Evolutionary conservation across 2,113 vertebrate genomes (phyloP).

Genomic region (Varanus salvator): DNA sequence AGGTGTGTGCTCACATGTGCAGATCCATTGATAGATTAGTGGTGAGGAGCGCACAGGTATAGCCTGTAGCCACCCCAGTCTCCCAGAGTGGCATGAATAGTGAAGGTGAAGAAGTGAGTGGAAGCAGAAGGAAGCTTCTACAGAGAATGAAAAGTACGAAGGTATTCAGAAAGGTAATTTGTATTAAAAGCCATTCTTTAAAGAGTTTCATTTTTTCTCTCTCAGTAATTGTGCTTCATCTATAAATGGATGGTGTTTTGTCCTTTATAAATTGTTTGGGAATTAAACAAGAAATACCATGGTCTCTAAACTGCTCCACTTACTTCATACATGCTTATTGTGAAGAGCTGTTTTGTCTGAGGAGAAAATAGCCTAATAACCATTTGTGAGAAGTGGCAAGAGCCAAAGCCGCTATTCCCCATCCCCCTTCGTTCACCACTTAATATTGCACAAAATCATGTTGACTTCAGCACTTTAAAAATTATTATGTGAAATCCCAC

Average conservation of each 20-base stretch:
- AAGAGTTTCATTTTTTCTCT: constrained; percentile 52
- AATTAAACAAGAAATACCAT: not conserved
- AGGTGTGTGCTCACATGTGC: no score
- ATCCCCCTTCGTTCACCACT: not conserved
- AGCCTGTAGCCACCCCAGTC: not conserved
- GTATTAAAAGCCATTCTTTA: constrained; percentile 64
- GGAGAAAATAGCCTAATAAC: not conserved
- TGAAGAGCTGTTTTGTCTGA: not conserved
- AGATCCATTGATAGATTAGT: not conserved
- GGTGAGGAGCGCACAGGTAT: not conserved
- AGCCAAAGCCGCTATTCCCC: not conserved
- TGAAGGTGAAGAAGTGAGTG: constrained; percentile 43
- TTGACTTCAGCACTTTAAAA: not conserved
- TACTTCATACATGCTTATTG: not conserved
- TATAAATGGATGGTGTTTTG: not conserved
- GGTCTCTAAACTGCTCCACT: not conserved
- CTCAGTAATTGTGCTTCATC: not conserved
- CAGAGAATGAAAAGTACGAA: constrained; percentile 62
- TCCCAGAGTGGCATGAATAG: constrained; percentile 6
- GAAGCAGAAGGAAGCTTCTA: constrained; percentile 55
- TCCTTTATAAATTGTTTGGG: constrained; percentile 1
- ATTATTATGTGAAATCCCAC: not conserved
- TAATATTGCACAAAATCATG: constrained; percentile 3
- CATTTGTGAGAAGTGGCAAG: not conserved
- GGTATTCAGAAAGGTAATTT: constrained; percentile 68